phyloP scores from a whole-genome alignment of 2,113 vertebrate genomes.

The Pongo pygmaeus region DNA sequence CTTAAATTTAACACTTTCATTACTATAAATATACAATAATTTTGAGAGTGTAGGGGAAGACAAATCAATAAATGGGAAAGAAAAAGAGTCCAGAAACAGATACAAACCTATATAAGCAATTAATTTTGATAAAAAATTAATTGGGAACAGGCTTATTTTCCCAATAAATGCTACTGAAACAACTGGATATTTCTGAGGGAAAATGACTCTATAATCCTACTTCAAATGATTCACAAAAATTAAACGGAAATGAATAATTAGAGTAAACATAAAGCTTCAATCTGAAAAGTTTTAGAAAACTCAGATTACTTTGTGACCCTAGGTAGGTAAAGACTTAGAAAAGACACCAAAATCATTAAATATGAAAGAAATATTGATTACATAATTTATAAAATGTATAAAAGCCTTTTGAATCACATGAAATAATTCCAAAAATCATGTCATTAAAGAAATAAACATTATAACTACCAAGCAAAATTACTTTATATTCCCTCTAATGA shows the following conservation, averaged over 20 bases:
- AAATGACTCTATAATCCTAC: neutral
- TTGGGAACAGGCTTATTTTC: neutral
- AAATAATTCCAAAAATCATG: neutral
- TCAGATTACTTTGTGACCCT: neutral
- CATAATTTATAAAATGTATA: neutral
- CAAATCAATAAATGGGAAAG: neutral
- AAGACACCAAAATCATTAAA: neutral
- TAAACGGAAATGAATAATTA: neutral
- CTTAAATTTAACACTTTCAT: neutral
- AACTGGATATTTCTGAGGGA: neutral
- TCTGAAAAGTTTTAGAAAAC: neutral
- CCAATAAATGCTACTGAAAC: neutral
- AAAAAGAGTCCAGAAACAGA: neutral
- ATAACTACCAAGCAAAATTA: neutral
- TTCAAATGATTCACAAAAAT: neutral
- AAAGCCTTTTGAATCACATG: neutral
- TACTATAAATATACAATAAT: neutral
- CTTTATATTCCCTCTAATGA: neutral
- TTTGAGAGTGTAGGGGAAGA: neutral
- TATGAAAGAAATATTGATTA: neutral
- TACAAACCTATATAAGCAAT: neutral
- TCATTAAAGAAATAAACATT: neutral
- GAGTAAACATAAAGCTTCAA: neutral
- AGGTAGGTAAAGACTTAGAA: neutral
- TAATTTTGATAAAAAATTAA: neutral